phyloP scores from a whole-genome alignment of 2,888 invertebrate genomes.

The Hipparchia sbordonii region DNA sequence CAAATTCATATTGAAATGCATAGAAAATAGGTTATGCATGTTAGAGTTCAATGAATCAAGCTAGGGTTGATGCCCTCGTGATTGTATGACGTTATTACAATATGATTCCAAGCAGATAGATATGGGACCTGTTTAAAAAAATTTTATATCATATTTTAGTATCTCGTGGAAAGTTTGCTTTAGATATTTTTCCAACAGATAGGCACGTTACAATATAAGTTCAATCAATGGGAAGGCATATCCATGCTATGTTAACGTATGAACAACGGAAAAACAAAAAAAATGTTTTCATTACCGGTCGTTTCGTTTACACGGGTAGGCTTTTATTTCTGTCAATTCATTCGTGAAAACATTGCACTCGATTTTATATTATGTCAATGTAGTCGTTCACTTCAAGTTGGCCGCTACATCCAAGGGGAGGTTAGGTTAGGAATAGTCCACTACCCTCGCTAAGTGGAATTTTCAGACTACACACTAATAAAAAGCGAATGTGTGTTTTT shows the following conservation, averaged over 20 bases:
- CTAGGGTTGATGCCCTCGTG: neutral
- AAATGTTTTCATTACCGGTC: slow-evolving; percentile 64
- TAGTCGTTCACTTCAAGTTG: slow-evolving; percentile 31
- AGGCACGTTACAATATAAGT: neutral
- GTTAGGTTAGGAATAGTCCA: too few relatives aligned
- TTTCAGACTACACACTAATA: too few relatives aligned
- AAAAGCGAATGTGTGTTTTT: too few relatives aligned
- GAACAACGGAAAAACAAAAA: slow-evolving; percentile 46
- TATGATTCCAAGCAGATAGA: neutral
- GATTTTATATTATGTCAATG: slow-evolving; percentile 20
- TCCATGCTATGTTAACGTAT: slow-evolving; percentile 43
- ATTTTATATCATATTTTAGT: neutral
- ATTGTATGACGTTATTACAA: neutral
- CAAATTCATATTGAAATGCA: neutral
- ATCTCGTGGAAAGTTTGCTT: neutral
- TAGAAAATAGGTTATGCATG: neutral
- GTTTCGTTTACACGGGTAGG: slow-evolving; percentile 59
- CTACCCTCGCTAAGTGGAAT: too few relatives aligned
- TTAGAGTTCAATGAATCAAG: neutral
- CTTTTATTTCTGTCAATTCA: slow-evolving; percentile 61
- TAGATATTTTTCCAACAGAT: neutral
- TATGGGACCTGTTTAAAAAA: neutral
- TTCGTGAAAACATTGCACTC: slow-evolving; percentile 46
- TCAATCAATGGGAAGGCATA: slow-evolving; percentile 30
- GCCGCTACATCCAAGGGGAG: too few relatives aligned